These are phyloP conservation scores for Nineta flava DNA, from an alignment of 2,888 invertebrate genomes.

Conservation along the genomic window DNA sequence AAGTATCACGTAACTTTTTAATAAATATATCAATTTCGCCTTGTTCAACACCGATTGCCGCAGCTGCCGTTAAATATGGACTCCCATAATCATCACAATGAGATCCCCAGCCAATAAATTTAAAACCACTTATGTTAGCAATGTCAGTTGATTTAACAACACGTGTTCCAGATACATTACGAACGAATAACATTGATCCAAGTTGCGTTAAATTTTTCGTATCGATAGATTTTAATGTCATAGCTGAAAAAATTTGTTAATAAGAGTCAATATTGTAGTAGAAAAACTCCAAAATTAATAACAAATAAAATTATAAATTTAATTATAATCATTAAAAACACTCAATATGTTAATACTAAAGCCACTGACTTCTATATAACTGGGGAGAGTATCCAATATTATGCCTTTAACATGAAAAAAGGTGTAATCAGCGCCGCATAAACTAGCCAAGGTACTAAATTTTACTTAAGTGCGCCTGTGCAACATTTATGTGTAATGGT, in stretches of 20 bases:
- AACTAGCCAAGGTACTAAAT: too few species aligned
- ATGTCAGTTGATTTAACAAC: constrained; percentile 36
- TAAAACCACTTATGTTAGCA: constrained; percentile 35
- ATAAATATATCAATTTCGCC: constrained; percentile 53
- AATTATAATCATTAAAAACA: too few species aligned
- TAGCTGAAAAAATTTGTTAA: constrained; percentile 22
- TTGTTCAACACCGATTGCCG: constrained; percentile 48
- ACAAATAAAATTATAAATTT: too few species aligned
- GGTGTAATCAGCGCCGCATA: too few species aligned
- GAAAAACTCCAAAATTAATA: too few species aligned
- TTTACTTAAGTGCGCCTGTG: too few species aligned
- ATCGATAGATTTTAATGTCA: constrained; percentile 28
- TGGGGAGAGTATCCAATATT: too few species aligned
- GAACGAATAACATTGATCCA: constrained; percentile 55
- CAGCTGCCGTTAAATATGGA: constrained; percentile 60
- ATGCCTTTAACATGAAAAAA: too few species aligned
- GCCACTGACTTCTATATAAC: too few species aligned
- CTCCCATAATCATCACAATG: constrained; percentile 40
- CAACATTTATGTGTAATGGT: too few species aligned
- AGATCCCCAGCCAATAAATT: constrained; percentile 51
- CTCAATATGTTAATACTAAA: too few species aligned
- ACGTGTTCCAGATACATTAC: constrained; percentile 57
- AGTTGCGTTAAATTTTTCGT: constrained; percentile 37
- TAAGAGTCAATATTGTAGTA: too few species aligned
- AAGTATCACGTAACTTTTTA: constrained; percentile 38